Percentiles rank a stretch among this genome's conserved stretches.
Evolutionary conservation across 2,797 vertebrate genomes (phyloP).

Genomic region (Spinibarbus caldwelli): DNA sequence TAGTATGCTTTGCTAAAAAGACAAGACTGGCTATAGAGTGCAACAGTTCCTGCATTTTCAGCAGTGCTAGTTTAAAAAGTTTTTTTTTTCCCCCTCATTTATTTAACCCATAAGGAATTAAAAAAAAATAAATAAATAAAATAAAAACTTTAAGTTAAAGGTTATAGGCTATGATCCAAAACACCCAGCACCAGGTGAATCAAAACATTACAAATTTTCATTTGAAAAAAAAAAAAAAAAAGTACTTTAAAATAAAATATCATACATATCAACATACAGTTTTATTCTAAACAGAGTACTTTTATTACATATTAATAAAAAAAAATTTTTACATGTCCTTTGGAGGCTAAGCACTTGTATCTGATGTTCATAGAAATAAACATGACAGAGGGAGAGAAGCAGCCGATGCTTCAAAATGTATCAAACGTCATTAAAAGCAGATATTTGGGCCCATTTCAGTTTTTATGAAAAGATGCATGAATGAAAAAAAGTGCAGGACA

Average conservation of each 20-base stretch:
- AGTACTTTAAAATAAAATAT: too few species aligned
- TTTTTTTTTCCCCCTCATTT: too few species aligned
- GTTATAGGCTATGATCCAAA: not conserved
- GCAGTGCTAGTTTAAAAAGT: too few species aligned
- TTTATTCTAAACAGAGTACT: not conserved
- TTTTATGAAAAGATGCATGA: not conserved
- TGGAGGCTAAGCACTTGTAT: not conserved
- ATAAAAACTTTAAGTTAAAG: not conserved
- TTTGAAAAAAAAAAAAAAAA: too few species aligned
- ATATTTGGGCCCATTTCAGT: not conserved
- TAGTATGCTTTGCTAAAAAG: too few species aligned
- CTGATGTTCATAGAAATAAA: not conserved
- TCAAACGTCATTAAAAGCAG: not conserved
- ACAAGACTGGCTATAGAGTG: too few species aligned
- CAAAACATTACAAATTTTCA: not conserved
- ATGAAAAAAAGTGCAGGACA: not conserved
- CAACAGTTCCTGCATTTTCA: too few species aligned
- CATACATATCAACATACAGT: not conserved
- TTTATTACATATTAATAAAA: not conserved
- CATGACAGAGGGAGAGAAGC: not conserved
- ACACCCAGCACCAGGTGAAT: not conserved
- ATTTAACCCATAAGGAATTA: not conserved
- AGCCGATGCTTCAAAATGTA: not conserved
- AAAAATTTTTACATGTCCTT: not conserved
- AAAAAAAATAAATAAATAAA: too few species aligned